phyloP scores from a whole-genome alignment of 2,797 vertebrate genomes.

The Sylvia borin region DNA sequence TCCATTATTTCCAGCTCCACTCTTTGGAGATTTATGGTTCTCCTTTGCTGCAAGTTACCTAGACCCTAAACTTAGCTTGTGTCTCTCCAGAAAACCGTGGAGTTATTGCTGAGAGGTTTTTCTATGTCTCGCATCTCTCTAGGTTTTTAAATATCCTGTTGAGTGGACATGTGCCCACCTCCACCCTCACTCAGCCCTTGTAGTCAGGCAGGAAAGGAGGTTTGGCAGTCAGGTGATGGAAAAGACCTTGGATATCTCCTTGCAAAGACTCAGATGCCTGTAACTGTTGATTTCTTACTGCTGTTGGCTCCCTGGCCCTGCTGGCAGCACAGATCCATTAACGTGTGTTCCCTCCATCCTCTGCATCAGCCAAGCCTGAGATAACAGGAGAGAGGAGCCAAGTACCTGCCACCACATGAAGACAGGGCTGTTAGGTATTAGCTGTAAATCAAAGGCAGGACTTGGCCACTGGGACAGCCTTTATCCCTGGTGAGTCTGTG shows the following conservation, averaged over 20 bases:
- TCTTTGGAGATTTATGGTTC: background rate
- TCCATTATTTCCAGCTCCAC: background rate
- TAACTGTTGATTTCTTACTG: conserved; percentile 24
- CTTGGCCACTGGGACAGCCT: background rate
- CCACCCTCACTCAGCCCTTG: background rate
- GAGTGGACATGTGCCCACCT: background rate
- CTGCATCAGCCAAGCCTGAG: conserved; percentile 17
- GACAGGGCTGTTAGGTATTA: conserved; percentile 39
- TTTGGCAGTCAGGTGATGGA: background rate
- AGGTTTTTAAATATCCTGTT: background rate
- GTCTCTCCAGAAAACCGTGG: fast-evolving
- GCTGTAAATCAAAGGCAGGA: conserved; percentile 37
- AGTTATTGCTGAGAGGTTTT: background rate
- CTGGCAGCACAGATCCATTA: conserved; percentile 1
- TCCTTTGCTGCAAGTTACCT: background rate
- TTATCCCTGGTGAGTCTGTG: background rate
- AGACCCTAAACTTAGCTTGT: background rate
- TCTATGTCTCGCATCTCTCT: background rate
- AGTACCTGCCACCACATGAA: conserved; percentile 30
- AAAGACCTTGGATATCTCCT: conserved; percentile 41
- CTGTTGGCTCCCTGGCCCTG: conserved; percentile 9
- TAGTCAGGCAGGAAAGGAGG: background rate
- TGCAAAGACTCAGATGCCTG: background rate
- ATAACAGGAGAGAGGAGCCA: conserved; percentile 41
- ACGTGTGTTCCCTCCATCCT: background rate